These are phyloP conservation scores for Mesoligia furuncula DNA, from an alignment of 2,888 invertebrate species.

Conservation along the genomic window DNA sequence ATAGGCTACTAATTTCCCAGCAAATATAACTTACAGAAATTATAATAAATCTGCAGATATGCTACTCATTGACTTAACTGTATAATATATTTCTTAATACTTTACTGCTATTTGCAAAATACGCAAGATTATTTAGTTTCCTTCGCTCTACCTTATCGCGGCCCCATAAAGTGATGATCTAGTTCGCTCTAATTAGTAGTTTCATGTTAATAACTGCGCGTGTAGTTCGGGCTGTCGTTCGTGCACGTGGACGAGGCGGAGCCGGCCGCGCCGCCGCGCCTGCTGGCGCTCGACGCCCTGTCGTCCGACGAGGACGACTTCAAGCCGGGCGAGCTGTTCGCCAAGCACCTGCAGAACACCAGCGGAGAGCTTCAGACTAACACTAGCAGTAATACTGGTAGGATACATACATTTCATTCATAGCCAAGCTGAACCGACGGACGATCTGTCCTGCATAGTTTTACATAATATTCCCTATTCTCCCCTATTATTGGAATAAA, in stretches of 20 bases:
- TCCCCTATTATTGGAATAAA: neutral
- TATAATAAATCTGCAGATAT: neutral
- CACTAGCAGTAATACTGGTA: slow-evolving; percentile 60
- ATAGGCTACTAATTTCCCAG: neutral
- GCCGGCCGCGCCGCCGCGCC: slow-evolving; percentile 46
- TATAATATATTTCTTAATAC: neutral
- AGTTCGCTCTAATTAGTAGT: too few species aligned
- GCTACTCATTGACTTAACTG: neutral
- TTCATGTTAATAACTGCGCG: neutral
- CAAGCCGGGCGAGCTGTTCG: slow-evolving; percentile 92
- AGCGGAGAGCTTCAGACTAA: neutral
- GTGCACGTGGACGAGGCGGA: slow-evolving; percentile 91
- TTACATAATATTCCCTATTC: neutral
- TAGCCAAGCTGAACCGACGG: neutral
- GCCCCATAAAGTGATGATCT: neutral
- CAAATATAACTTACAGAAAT: neutral
- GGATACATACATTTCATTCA: neutral
- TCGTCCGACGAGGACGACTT: slow-evolving; percentile 92
- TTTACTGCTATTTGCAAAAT: neutral
- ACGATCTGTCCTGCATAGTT: neutral
- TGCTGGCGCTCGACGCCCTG: slow-evolving; percentile 80
- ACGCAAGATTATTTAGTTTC: neutral
- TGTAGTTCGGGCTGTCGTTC: slow-evolving; percentile 95
- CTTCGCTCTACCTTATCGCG: neutral
- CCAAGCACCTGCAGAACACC: slow-evolving; percentile 82